phyloP scores from a whole-genome alignment of 1,140 invertebrate species.

The Anastatus disparis region DNA sequence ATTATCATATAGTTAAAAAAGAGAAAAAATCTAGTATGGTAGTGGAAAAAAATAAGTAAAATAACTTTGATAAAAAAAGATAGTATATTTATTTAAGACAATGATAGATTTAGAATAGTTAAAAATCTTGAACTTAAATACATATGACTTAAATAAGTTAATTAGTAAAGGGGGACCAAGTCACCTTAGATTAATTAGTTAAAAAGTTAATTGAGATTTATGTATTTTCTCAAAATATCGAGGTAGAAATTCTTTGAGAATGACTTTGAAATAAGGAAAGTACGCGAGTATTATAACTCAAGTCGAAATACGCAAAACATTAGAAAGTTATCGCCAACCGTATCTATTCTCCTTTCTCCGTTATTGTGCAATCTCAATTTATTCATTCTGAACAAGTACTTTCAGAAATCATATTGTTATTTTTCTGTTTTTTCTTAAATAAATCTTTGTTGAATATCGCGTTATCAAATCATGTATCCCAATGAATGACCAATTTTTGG shows the following conservation, averaged over 20 bases:
- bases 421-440: neutral
- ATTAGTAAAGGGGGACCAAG: slow-evolving; percentile 13
- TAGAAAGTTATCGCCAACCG: slow-evolving; percentile 38
- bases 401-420: neutral
- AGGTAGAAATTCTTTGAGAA: neutral
- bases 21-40: slow-evolving; percentile 29
- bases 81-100: slow-evolving; percentile 7
- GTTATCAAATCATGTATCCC: neutral
- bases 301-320: slow-evolving; percentile 40
- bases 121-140: slow-evolving; percentile 15
- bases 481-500: slow-evolving; percentile 5
- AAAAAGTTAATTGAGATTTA: neutral
- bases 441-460: neutral
- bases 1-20: slow-evolving; percentile 18
- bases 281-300: neutral
- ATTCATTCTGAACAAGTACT: neutral
- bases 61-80: neutral
- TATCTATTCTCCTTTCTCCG: neutral
- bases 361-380: neutral
- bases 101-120: neutral
- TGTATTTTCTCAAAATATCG: neutral
- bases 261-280: neutral
- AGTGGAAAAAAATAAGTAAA: slow-evolving; percentile 2
- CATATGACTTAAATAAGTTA: slow-evolving; percentile 6
- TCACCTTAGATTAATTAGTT: slow-evolving; percentile 3